phyloP scores from a whole-genome alignment of 2,888 invertebrate genomes.

The Cephus pulcher region DNA sequence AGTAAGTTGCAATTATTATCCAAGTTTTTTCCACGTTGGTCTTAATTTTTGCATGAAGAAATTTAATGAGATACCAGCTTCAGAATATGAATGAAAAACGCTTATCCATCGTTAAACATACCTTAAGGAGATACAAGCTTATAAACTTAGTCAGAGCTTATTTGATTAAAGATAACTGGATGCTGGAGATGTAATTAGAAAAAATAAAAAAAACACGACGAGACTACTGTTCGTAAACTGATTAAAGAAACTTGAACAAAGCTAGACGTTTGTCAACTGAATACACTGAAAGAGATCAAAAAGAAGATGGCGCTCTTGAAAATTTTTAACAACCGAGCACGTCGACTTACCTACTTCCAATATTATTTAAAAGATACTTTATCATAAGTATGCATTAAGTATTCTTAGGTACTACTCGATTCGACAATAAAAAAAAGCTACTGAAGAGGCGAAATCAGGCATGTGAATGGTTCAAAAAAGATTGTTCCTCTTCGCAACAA shows the following conservation, averaged over 20 bases:
- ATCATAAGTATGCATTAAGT: background rate
- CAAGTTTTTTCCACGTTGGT: background rate
- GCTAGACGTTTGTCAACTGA: background rate
- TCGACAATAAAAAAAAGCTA: background rate
- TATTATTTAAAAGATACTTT: background rate
- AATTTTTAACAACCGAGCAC: background rate
- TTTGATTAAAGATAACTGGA: background rate
- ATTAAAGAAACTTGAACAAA: background rate
- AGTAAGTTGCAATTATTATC: background rate
- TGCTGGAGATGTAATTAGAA: background rate
- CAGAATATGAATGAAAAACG: background rate
- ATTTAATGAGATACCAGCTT: background rate
- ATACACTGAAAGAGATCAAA: background rate
- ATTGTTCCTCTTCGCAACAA: background rate
- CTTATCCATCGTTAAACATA: background rate
- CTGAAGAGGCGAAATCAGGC: background rate
- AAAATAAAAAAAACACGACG: background rate
- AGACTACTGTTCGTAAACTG: background rate
- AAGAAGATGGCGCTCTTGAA: background rate
- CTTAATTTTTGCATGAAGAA: background rate
- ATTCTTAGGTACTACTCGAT: background rate
- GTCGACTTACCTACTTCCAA: background rate
- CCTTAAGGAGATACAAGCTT: background rate
- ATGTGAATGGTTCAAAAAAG: background rate
- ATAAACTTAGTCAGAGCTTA: background rate